phyloP scores from a whole-genome alignment of 2,797 vertebrate species.

The Pseudopleuronectes americanus region DNA sequence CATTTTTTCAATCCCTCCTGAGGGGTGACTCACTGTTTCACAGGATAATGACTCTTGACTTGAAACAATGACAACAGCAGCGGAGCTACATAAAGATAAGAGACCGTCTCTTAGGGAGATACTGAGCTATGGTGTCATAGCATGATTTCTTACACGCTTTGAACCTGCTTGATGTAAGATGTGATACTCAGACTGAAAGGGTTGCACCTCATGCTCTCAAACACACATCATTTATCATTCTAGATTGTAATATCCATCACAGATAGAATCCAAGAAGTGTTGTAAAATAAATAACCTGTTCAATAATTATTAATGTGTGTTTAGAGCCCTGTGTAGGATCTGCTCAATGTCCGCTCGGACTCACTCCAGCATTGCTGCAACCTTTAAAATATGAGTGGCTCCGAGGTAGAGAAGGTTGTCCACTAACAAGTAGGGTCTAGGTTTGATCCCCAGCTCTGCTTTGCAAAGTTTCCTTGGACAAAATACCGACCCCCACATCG shows the following conservation, averaged over 20 bases:
- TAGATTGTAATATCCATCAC: not conserved
- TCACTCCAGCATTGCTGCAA: too few species aligned
- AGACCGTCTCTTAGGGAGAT: slow-evolving; percentile 12
- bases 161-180: slow-evolving; percentile 35
- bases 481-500: too few species aligned
- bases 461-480: too few species aligned
- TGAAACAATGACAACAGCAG: slow-evolving; percentile 43
- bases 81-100: not conserved
- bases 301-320: too few species aligned
- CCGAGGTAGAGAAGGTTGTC: too few species aligned
- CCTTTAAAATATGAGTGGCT: too few species aligned
- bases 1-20: slow-evolving; percentile 12
- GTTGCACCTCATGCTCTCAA: not conserved
- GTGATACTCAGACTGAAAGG: slow-evolving; percentile 18
- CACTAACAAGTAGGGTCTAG: too few species aligned
- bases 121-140: not conserved
- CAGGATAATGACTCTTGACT: slow-evolving; percentile 57
- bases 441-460: too few species aligned
- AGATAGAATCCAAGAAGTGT: not conserved
- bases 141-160: not conserved
- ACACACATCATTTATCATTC: too few species aligned
- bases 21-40: slow-evolving; percentile 47
- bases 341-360: too few species aligned
- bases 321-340: too few species aligned
- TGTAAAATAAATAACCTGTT: too few species aligned